Percentiles rank a stretch among this genome's conserved stretches.
phyloP scores from a whole-genome alignment of 2,888 invertebrate genomes.

The Andrena fulva region DNA sequence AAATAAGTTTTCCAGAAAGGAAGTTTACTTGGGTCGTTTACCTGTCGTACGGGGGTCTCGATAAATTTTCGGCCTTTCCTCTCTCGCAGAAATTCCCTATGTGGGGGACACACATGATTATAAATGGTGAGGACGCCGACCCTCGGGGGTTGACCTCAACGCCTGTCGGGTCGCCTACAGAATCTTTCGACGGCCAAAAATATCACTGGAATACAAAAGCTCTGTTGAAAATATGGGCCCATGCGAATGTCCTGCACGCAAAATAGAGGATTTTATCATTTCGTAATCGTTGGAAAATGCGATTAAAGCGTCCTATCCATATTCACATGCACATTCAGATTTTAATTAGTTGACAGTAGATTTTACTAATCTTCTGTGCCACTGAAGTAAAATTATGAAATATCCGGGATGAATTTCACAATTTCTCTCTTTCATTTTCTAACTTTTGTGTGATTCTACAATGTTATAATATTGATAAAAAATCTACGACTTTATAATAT shows the following conservation, averaged over 20 bases:
- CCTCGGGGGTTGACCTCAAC: conserved; percentile 60
- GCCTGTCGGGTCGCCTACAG: conserved; percentile 40
- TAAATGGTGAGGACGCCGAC: conserved; percentile 56
- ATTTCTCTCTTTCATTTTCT: not conserved
- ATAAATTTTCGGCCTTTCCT: conserved; percentile 54
- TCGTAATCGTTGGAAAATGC: no score
- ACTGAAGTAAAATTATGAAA: no score
- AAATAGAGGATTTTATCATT: no score
- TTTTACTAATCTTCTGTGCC: no score
- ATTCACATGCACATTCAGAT: no score
- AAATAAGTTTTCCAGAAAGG: conserved; percentile 18
- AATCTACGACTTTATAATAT: no score
- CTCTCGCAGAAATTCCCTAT: conserved; percentile 41
- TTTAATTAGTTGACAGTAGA: no score
- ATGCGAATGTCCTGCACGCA: not conserved
- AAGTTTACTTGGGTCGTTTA: conserved; percentile 41
- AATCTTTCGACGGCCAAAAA: conserved; percentile 60
- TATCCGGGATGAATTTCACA: not conserved
- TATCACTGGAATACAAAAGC: conserved; percentile 54
- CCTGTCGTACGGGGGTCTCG: conserved; percentile 40
- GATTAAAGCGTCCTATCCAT: no score
- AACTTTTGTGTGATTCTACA: no score
- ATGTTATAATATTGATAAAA: no score
- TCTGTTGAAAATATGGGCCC: conserved; percentile 27
- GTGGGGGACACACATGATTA: conserved; percentile 54